Evolutionary conservation across 1,140 invertebrate species (phyloP), one percentile per base, ranked within the genome.

Genomic region (Sminthurides bifidus): DNA sequence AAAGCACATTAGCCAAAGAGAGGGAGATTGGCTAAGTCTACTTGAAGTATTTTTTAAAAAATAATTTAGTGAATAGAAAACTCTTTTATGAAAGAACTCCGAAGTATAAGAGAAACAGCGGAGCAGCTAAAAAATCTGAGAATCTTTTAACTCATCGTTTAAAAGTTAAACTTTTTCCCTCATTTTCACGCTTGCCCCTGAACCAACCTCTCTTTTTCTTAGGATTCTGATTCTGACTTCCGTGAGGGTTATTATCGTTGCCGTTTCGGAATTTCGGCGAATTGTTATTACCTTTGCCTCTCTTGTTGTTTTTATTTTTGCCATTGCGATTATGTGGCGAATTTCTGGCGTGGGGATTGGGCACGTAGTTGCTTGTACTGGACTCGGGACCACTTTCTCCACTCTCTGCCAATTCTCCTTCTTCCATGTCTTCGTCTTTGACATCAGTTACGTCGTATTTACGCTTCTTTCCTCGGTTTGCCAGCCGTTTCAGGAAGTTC

Each of bases 61-160:
- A n/a, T n/a, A n/a, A n/a, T n/a, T n/a, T n/a, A n/a, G n/a, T n/a
- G n/a, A n/a, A n/a, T n/a, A n/a, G n/a, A n/a, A n/a, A n/a, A n/a
- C n/a, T n/a, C 19, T 37, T 52, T 52, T 40, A 26, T 52, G 50
- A 33, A 50, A 35, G 30, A 52, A 52, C 26, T 35, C 4, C 14
- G 38, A 40, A 52, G 35, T n/a, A 40, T 8, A 43, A 43, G 17
- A n/a, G 17, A 10, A 17, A 43, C 6, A 6, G 6, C 19, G 17
- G 19, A 10, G 6, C 5, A 10, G 17, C 14, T 43, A 43, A 10
- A 19, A 12, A 17, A 43, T 8, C 6, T 43, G 19, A 17, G 19
- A 43, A 10, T 43, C 8, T 5, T 43, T 6, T 10, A 17, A 17
- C 10, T 48, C 17, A 43, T 43, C 17, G 24, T 19, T 43, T 43